Percentiles rank a stretch among this genome's conserved stretches.
phyloP scores from a whole-genome alignment of 2,888 invertebrate genomes.

The Nomada ferruginata region DNA sequence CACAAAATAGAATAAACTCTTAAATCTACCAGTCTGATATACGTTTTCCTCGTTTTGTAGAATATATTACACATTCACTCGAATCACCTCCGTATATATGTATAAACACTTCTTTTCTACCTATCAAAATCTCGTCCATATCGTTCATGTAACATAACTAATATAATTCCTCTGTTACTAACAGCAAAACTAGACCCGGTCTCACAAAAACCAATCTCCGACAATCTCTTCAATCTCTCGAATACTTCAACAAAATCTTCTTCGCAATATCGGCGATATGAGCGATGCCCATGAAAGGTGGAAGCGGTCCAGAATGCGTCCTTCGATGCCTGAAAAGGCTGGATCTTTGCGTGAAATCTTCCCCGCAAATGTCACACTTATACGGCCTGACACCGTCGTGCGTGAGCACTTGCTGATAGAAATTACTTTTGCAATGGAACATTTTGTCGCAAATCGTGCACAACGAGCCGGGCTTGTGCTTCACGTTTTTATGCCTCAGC shows the following conservation, averaged over 20 bases:
- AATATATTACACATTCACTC: too few relatives aligned
- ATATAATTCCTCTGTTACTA: too few relatives aligned
- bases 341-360: conserved; percentile 75
- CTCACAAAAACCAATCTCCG: too few relatives aligned
- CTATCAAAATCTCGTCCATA: too few relatives aligned
- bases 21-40: too few relatives aligned
- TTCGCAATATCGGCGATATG: conserved; percentile 40
- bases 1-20: too few relatives aligned
- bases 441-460: conserved; percentile 73
- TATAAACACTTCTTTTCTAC: too few relatives aligned
- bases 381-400: conserved; percentile 76
- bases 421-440: conserved; percentile 70
- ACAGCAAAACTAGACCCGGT: too few relatives aligned
- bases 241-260: conserved; percentile 8
- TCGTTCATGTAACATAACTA: too few relatives aligned
- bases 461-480: conserved; percentile 60
- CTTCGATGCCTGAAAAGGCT: conserved; percentile 73
- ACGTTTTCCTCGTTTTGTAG: too few relatives aligned
- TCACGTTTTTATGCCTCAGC: conserved; percentile 63
- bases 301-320: conserved; percentile 74
- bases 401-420: conserved; percentile 75
- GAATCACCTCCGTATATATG: too few relatives aligned
- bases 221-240: not conserved
- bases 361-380: conserved; percentile 75
- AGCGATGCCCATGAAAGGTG: conserved; percentile 54